These are phyloP conservation scores for Drosophila cognata DNA, from an alignment of 2,888 invertebrate genomes.

Conservation along the genomic window DNA sequence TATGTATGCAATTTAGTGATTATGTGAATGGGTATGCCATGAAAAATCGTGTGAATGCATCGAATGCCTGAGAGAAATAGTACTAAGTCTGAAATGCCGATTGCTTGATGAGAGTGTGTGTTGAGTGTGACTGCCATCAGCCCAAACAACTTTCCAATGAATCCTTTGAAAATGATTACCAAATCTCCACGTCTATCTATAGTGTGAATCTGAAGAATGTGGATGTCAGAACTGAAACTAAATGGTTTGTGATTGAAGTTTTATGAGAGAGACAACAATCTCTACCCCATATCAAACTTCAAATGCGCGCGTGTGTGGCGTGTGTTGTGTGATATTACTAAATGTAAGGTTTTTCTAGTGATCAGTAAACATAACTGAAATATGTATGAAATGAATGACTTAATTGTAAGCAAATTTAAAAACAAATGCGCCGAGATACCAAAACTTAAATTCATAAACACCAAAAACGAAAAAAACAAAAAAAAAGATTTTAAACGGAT, in stretches of 20 bases:
- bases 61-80: slow-evolving; percentile 34
- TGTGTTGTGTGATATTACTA: slow-evolving; percentile 77
- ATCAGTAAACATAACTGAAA: slow-evolving; percentile 38
- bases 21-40: slow-evolving; percentile 15
- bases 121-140: slow-evolving; percentile 27
- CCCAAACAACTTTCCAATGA: slow-evolving; percentile 25
- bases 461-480: slow-evolving; percentile 34
- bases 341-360: slow-evolving; percentile 68
- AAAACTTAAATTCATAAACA: slow-evolving; percentile 45
- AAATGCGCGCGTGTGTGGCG: slow-evolving; percentile 72
- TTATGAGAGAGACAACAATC: slow-evolving; percentile 17
- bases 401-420: slow-evolving; percentile 62
- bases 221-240: slow-evolving; percentile 44
- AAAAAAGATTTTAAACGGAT: slow-evolving; percentile 77
- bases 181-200: slow-evolving; percentile 46
- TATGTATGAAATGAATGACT: slow-evolving; percentile 51
- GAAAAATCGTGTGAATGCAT: slow-evolving; percentile 34
- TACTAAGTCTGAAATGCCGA: slow-evolving; percentile 33
- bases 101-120: slow-evolving; percentile 3
- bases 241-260: slow-evolving; percentile 49
- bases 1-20: background rate
- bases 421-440: slow-evolving; percentile 33
- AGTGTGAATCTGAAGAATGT: slow-evolving; percentile 59
- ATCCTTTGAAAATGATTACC: slow-evolving; percentile 25
- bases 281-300: slow-evolving; percentile 41